Base-by-base conservation (phyloP, 2,888 invertebrate genomes). In the Anoncus sp. region DNA sequence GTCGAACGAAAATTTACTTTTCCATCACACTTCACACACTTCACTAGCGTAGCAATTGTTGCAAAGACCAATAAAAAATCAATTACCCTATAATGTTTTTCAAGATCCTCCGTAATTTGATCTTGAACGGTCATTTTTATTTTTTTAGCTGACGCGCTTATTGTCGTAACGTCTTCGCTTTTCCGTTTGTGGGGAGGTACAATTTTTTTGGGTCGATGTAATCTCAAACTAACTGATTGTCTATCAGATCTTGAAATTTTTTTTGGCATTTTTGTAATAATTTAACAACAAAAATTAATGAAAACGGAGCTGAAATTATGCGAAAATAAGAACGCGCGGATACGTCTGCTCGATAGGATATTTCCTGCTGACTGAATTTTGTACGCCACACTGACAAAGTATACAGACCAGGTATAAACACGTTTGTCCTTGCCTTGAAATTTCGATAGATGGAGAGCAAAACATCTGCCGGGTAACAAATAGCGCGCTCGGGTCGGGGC, bases 21-120 rank as follows among this genome's bases (percentile, higher is more conserved):
- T 81, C 76, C 81, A 81, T 81, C 73, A 79, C 77, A 80, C 40
- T 80, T 75, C 24, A 75, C 69, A 72, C 79, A 80, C 78, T 80
- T 82, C 81, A 80, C 81, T 82, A 80, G 63, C 63, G 76, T 82
- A 77, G 78, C 69, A 79, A 78, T 77, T 75, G 77, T 81, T 80
- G 76, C 43, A 79, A 80, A 82, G 59, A 79, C 81, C 49, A 78
- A 78, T 76, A 78, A 76, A 80, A 82, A 82, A 80, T 81, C 75
- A 40, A 81, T 80, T 74, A 81, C 57, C 62, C 80, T 79, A 72
- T 81, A 82, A 59, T 76, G 70, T 81, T 77, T 79, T 77, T 81
- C 72, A 80, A 76, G 71, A 75, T 82, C 66, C 75, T 76, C 75
- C 75, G 53, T 73, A 75, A 80, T 31, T 73, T 81, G 69, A 67